phyloP scores from a whole-genome alignment of 1,140 invertebrate genomes.

The Dolichoris vasculosae region DNA sequence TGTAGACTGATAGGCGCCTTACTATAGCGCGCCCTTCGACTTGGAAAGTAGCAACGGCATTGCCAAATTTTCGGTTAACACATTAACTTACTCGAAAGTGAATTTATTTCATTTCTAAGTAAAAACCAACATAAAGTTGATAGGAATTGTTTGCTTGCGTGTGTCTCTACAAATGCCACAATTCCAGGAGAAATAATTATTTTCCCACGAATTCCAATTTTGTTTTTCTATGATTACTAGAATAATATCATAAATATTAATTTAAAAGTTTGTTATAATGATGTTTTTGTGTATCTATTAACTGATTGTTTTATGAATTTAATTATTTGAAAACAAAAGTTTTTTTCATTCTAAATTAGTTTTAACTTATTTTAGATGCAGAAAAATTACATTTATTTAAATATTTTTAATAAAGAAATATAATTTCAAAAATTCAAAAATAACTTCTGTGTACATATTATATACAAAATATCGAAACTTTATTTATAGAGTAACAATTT shows the following conservation, averaged over 20 bases:
- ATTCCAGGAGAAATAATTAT: background rate
- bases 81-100: background rate
- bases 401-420: too few relatives aligned
- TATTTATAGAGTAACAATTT: too few relatives aligned
- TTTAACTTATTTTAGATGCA: too few relatives aligned
- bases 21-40: background rate
- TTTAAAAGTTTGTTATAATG: background rate
- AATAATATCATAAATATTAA: background rate
- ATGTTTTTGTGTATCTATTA: background rate
- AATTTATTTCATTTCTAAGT: background rate
- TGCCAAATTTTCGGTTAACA: constrained; percentile 10
- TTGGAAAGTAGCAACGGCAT: background rate
- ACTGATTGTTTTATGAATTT: background rate
- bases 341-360: too few relatives aligned
- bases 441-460: too few relatives aligned
- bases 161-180: background rate
- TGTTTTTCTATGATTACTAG: background rate
- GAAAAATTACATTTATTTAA: too few relatives aligned
- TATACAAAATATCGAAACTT: too few relatives aligned
- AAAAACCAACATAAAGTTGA: background rate
- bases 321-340: too few relatives aligned
- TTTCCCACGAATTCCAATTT: background rate
- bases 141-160: background rate
- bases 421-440: too few relatives aligned
- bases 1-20: background rate